Conservation (phyloP, 2,113 vertebrate genomes). For the Athene noctua region DNA sequence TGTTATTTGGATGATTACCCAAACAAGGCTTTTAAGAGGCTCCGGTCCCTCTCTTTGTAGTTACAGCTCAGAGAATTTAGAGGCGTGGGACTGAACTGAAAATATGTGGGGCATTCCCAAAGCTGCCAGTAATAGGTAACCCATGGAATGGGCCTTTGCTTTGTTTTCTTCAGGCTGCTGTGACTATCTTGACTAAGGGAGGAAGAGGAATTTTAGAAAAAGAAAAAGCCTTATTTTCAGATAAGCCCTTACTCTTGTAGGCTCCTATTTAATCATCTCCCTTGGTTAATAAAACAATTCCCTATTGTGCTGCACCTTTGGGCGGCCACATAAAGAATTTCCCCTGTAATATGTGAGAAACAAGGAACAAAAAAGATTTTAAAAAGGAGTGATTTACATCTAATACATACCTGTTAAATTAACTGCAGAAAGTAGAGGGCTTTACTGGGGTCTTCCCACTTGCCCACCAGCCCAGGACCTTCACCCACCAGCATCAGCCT, state of each 20-base stretch:
- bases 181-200: background rate
- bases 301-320: background rate
- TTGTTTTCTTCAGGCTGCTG: slow-evolving; percentile 5
- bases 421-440: background rate
- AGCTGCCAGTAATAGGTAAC: slow-evolving; percentile 68
- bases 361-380: background rate
- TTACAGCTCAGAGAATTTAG: slow-evolving; percentile 59
- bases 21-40: slow-evolving; percentile 16
- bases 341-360: background rate
- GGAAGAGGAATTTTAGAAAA: background rate
- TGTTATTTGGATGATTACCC: slow-evolving; percentile 1
- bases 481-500: background rate
- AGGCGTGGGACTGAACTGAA: slow-evolving; percentile 52
- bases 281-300: background rate
- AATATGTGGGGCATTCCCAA: slow-evolving; percentile 64
- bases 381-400: background rate
- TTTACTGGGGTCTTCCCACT: background rate
- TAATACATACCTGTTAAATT: background rate
- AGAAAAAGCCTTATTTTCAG: background rate
- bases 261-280: background rate
- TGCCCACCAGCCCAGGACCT: rapidly evolving
- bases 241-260: background rate
- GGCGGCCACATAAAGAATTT: background rate
- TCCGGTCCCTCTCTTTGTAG: slow-evolving; percentile 5
- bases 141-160: slow-evolving; percentile 51